phyloP scores from a whole-genome alignment of 2,797 vertebrate genomes.

The Aulostomus chinensis region DNA sequence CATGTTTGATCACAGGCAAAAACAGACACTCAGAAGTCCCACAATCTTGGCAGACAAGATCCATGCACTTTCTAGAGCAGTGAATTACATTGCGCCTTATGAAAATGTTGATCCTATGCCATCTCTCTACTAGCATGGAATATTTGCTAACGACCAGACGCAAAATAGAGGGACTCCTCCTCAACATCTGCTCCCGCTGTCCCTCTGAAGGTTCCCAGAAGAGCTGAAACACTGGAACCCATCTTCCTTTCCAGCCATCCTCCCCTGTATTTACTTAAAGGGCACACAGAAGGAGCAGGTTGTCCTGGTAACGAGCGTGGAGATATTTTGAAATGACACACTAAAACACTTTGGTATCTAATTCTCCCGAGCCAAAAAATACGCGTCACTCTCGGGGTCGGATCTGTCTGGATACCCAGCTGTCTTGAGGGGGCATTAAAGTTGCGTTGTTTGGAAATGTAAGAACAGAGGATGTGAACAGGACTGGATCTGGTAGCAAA shows the following conservation, averaged over 20 bases:
- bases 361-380: background rate
- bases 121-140: constrained; percentile 32
- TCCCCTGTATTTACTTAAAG: constrained; percentile 45
- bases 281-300: constrained; percentile 37
- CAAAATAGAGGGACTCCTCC: constrained; percentile 53
- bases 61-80: constrained; percentile 42
- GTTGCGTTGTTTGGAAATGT: too few species aligned
- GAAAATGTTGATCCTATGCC: constrained; percentile 51
- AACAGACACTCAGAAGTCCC: constrained; percentile 59
- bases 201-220: constrained; percentile 32
- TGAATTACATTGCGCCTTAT: constrained; percentile 41
- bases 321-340: constrained; percentile 39
- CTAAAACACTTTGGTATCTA: constrained; percentile 10
- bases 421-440: too few species aligned
- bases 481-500: too few species aligned
- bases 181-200: constrained; percentile 55
- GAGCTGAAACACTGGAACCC: constrained; percentile 34
- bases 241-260: constrained; percentile 32
- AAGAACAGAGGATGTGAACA: too few species aligned
- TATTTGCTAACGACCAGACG: constrained; percentile 67
- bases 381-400: background rate
- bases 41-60: constrained; percentile 44
- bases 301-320: constrained; percentile 52
- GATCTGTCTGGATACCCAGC: constrained; percentile 10
- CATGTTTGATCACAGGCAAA: constrained; percentile 77